Evolutionary conservation across 2,797 vertebrate genomes (phyloP).

Genomic region (Sebastes steindachneri): DNA sequence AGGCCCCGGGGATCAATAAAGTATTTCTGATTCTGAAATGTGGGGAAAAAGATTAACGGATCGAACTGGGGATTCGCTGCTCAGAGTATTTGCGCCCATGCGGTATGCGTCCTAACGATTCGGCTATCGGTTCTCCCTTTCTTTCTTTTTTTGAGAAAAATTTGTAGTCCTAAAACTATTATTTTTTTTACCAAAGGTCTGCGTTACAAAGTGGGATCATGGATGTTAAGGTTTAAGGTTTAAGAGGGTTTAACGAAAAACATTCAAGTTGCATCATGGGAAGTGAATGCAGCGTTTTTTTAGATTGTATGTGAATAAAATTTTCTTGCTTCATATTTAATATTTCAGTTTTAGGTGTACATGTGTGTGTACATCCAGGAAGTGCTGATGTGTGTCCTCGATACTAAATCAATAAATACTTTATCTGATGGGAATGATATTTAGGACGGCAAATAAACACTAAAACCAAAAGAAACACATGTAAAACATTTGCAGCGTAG

Average conservation of each 20-base stretch:
- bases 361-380: not conserved
- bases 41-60: no score
- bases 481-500: not conserved
- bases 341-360: not conserved
- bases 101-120: rapidly evolving
- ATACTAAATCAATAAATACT: no score
- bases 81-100: no score
- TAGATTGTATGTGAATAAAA: not conserved
- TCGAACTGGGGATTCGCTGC: no score
- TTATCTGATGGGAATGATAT: not conserved
- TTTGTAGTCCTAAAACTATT: not conserved
- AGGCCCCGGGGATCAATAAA: no score
- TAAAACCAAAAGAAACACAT: not conserved
- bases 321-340: not conserved
- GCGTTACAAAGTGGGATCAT: not conserved
- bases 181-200: not conserved
- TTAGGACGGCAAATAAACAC: not conserved
- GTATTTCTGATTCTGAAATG: no score
- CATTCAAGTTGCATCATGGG: not conserved
- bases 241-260: not conserved
- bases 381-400: not conserved
- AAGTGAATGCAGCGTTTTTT: not conserved
- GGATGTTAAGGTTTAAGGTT: not conserved
- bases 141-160: not conserved
- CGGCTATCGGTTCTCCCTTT: not conserved